Conservation (phyloP, 2,797 vertebrate genomes). For the Oreonectes daqikongensis region DNA sequence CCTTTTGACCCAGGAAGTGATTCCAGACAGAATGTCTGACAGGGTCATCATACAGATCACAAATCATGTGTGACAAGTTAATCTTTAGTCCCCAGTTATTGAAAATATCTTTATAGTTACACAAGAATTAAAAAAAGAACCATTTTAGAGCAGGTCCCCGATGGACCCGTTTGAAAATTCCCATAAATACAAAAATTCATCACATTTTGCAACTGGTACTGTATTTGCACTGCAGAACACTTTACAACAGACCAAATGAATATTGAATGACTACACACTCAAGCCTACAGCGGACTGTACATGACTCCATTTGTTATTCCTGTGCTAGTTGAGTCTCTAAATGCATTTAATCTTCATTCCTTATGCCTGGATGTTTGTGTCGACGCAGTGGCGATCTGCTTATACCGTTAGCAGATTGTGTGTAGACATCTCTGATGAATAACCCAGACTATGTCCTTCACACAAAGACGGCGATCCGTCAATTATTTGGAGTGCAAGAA, state of each 20-base stretch:
- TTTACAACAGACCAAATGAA: neutral
- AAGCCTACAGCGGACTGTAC: neutral
- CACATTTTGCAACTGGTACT: neutral
- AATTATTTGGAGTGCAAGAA: neutral
- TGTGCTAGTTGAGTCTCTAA: constrained; percentile 12
- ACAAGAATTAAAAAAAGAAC: neutral
- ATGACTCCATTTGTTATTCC: constrained; percentile 8
- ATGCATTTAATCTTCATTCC: constrained; percentile 17
- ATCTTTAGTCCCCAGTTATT: neutral
- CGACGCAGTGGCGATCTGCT: constrained; percentile 19
- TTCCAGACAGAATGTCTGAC: neutral
- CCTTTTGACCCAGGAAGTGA: constrained; percentile 21
- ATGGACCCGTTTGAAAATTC: neutral
- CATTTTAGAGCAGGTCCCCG: neutral
- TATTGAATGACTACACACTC: constrained; percentile 8
- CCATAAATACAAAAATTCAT: neutral
- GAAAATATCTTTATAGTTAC: neutral
- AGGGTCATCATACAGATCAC: neutral
- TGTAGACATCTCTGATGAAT: constrained; percentile 31
- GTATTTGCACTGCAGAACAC: neutral
- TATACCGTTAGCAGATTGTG: neutral
- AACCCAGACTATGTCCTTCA: constrained; percentile 26
- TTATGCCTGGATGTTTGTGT: constrained; percentile 10
- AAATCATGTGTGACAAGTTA: neutral
- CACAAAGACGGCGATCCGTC: constrained; percentile 28